These are phyloP conservation scores for Pterocles burchelli DNA, from an alignment of 2,113 vertebrate genomes.

Conservation along the genomic window DNA sequence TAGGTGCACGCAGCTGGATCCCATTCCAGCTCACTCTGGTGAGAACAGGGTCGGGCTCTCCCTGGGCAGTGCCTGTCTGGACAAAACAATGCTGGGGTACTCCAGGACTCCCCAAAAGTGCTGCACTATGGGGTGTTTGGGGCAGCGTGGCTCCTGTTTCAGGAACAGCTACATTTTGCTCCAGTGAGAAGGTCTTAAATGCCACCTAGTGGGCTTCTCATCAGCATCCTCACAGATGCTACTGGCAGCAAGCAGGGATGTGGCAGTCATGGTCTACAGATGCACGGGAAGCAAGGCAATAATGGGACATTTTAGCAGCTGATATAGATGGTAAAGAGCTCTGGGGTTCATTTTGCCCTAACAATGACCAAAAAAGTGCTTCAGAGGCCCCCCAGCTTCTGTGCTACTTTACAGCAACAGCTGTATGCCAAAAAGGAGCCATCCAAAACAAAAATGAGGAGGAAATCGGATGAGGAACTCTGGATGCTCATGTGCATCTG, in stretches of 20 bases:
- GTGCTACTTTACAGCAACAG: background rate
- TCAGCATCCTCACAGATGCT: background rate
- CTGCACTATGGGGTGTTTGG: accelerated
- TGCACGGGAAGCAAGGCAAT: background rate
- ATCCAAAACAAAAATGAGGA: background rate
- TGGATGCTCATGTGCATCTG: background rate
- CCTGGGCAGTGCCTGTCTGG: background rate
- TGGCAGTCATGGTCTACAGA: background rate
- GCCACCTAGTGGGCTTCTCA: slow-evolving; percentile 63
- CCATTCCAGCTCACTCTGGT: background rate
- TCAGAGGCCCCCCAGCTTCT: background rate
- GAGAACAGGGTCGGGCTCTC: background rate
- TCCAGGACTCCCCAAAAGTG: background rate
- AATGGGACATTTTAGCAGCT: background rate
- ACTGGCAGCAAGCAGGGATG: background rate
- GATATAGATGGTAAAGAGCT: background rate
- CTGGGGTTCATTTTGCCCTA: background rate
- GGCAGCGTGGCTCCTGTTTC: accelerated
- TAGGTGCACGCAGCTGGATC: background rate
- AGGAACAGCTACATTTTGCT: background rate
- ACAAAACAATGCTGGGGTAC: background rate
- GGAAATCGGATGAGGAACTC: background rate
- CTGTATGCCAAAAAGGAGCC: background rate
- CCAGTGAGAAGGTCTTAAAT: slow-evolving; percentile 14
- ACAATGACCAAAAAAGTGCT: background rate